Evolutionary conservation across 1,140 invertebrate species (phyloP), one percentile per base, ranked within the genome.

Genomic region (Penaeus japonicus): DNA sequence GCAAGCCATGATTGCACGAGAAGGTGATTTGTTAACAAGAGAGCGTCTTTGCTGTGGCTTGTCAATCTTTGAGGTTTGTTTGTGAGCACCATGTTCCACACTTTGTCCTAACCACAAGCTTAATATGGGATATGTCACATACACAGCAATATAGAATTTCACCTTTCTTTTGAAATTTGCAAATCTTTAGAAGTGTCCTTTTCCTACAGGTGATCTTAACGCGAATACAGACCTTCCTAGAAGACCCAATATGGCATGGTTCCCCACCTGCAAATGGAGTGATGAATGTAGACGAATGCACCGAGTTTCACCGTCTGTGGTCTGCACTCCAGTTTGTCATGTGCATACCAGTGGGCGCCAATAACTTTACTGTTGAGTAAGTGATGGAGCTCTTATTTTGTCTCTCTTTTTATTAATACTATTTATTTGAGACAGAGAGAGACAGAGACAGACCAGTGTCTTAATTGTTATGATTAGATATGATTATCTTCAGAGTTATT

Each of bases 241-340:
- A 96, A 92, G 97, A 98, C 93, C 96, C 97, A 0, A 95, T 98
- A 54, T 99, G 98, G 98, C 95, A 96, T 77, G 97, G 98, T 27
- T 95, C 96, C 47, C 96, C 97, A 75, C 95, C 97, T 79, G 94
- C 95, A 59, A 97, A 99, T 93, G 96, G 97, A 32, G 97, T 99
- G 0, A 98, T 99, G 94, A 97, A 98, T 92, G 95, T 99, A 17
- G 98, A 99, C 92, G 98, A 99, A 92, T 99, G 98, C 92, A 96
- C 96, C 0, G 98, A 99, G 93, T 99, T 99, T 92, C 98, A 99
- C 94, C 94, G 98, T 57, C 93, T 99, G 39, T 99, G 98, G 98
- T 99, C 98, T 10, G 98, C 98, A 0, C 93, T 99, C 22, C 99
- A 99, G 93, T 99, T 99, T 94, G 97, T 99, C 24, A 99, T 99